Evolutionary conservation across 2,888 invertebrate species (phyloP).

Genomic region (Caenorhabditis angaria): DNA sequence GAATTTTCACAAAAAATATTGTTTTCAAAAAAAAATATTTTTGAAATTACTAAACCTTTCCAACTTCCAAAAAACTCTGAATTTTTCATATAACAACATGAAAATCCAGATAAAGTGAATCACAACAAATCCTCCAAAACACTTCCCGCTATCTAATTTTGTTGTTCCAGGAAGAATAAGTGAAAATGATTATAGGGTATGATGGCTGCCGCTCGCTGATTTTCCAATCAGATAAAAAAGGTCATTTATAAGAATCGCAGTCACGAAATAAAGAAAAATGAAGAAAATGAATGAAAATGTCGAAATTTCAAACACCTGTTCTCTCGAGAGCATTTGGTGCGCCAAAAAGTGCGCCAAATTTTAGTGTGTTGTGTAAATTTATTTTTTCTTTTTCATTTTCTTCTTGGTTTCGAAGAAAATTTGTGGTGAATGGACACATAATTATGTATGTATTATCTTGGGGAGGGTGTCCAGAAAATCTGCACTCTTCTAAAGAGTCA

Average conservation of each 20-base stretch:
- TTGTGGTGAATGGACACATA: neutral
- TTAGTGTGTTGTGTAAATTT: neutral
- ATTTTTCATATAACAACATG: no score
- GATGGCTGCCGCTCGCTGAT: no score
- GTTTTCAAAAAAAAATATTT: no score
- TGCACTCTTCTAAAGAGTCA: conserved; percentile 4
- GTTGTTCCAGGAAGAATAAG: neutral
- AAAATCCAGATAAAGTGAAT: no score
- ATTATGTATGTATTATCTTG: neutral
- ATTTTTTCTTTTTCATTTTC: neutral
- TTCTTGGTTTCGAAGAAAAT: neutral
- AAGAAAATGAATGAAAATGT: neutral
- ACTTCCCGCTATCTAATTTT: neutral
- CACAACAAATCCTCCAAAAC: neutral
- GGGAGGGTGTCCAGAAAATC: neutral
- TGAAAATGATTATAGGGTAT: neutral
- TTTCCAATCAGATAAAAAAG: neutral
- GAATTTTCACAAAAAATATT: no score
- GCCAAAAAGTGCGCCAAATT: neutral
- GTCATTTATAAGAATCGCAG: neutral
- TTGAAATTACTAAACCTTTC: no score
- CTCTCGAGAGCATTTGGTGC: neutral
- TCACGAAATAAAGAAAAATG: neutral
- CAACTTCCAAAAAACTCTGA: no score
- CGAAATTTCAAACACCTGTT: conserved; percentile 4